Conservation (phyloP, 2,113 vertebrate genomes). For the Pao palembangensis region DNA sequence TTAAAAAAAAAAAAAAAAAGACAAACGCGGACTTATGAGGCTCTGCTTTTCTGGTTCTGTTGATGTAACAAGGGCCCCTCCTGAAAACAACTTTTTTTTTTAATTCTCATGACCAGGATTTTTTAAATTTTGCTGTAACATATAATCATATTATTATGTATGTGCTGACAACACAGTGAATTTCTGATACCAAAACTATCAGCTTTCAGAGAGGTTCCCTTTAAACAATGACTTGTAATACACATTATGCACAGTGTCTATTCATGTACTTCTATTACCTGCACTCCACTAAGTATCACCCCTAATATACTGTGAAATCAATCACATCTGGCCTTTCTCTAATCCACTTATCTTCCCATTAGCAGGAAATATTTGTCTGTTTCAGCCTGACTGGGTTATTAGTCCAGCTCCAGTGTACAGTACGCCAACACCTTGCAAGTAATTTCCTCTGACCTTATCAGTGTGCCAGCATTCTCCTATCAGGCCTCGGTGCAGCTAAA, state of each 20-base stretch:
- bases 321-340: no score
- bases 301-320: no score
- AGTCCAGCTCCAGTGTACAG: no score
- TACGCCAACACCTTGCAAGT: no score
- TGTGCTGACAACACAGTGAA: no score
- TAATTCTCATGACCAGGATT: background rate
- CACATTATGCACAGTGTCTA: background rate
- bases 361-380: no score
- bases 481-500: slow-evolving; percentile 40
- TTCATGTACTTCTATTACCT: no score
- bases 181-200: background rate
- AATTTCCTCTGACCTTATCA: slow-evolving; percentile 35
- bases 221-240: background rate
- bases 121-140: background rate
- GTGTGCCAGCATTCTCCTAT: slow-evolving; percentile 46
- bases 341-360: no score
- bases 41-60: slow-evolving; percentile 2
- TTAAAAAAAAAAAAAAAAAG: slow-evolving; percentile 16
- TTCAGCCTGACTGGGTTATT: no score
- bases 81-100: background rate
- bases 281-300: no score
- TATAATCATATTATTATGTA: background rate
- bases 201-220: background rate
- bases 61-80: background rate
- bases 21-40: background rate